Evolutionary conservation across 2,797 vertebrate species (phyloP), one percentile per base, ranked within the genome.

Genomic region (Miichthys miiuy): DNA sequence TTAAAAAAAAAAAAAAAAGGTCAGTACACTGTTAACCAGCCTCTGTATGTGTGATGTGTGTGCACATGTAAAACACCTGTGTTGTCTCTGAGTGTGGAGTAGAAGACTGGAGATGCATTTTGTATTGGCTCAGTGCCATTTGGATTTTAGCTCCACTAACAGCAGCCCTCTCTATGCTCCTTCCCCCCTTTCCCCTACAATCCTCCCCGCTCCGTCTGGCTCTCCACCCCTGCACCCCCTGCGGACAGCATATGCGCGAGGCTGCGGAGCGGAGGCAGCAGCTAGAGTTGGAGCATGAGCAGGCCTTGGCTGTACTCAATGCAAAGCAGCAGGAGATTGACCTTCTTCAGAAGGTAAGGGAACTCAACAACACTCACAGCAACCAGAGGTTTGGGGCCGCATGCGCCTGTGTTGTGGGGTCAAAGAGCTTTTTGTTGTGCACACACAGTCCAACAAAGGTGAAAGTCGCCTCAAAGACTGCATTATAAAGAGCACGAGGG

Each of bases 261-360:
- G 97, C 98, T 93, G 98, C 98, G 52, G 98, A 98, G 80, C 95
- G 98, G 96, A 95, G 98, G 97, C 98, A 99, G 96, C 98, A 98
- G 95, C 95, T 99, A 96, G 97, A 99, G 92, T 87, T 97, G 95
- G 98, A 99, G 97, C 98, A 99, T 98, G 98, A 98, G 93, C 97
- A 99, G 92, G 98, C 98, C 93, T 95, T 99, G 98, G 98, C 96
- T 84, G 96, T 97, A 70, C 98, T 99, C 96, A 97, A 95, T 91
- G 96, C 98, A 94, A 99, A 99, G 93, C 98, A 99, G 96, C 97
- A 97, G 96, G 98, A 99, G 95, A 98, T 99, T 75, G 97, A 98
- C 86, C 96, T 98, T 92, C 97, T 99, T 94, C 98, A 98, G 96
- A 97, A 97, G 97, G 97, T 98, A 93, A 95, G 95, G 16, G 52